A percentile compares a stretch with the other conserved stretches of the same genome.
Evolutionary conservation across 2,113 vertebrate genomes (phyloP).

Genomic region (Bombycilla garrulus): DNA sequence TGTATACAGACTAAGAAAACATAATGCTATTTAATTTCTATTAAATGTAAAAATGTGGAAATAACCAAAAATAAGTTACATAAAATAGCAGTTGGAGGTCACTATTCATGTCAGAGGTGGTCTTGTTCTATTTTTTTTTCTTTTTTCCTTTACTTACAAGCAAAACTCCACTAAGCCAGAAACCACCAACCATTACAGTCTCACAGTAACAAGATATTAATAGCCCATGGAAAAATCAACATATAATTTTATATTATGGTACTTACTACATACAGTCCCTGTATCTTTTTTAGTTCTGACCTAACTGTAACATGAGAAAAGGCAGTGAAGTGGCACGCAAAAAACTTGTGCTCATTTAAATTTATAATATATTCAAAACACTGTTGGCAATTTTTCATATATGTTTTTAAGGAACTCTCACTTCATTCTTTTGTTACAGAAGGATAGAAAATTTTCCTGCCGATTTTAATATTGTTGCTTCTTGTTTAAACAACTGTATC

Average conservation of each 20-base stretch:
- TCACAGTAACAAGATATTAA: slow-evolving; percentile 76
- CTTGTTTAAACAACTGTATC: neutral
- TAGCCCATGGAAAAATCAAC: slow-evolving; percentile 84
- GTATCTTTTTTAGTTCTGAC: slow-evolving; percentile 10
- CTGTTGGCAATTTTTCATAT: neutral
- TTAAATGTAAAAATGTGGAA: slow-evolving; percentile 28
- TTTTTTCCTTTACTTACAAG: slow-evolving; percentile 70
- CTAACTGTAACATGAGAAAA: neutral
- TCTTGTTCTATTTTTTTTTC: slow-evolving; percentile 50
- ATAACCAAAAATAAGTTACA: slow-evolving; percentile 41
- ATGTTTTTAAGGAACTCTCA: neutral
- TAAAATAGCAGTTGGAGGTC: slow-evolving; percentile 52
- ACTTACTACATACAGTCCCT: slow-evolving; percentile 10
- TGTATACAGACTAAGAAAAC: neutral
- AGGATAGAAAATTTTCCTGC: neutral
- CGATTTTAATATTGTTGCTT: neutral
- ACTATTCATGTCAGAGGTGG: slow-evolving; percentile 65
- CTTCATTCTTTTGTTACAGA: neutral
- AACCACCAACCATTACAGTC: slow-evolving; percentile 60
- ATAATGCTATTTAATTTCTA: neutral
- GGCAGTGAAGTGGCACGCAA: neutral
- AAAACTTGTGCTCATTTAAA: neutral
- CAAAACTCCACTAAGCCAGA: slow-evolving; percentile 71
- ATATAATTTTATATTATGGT: slow-evolving; percentile 57
- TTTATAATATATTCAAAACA: neutral